Evolutionary conservation across 2,888 invertebrate genomes (phyloP).

Genomic region (Masnerella sp.): DNA sequence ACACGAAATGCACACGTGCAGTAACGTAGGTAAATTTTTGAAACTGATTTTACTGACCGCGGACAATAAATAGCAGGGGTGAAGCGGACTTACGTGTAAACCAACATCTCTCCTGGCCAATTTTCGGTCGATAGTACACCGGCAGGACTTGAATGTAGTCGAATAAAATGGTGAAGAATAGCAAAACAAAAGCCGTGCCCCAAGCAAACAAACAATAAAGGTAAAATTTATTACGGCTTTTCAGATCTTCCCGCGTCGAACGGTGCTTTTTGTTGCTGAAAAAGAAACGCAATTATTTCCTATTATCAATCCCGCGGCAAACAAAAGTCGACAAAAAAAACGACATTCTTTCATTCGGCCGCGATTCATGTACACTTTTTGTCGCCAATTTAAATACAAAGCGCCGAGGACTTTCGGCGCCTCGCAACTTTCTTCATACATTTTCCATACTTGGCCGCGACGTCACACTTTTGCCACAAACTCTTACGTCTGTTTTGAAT

Average conservation of each 20-base stretch:
- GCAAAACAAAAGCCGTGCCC: constrained; percentile 82
- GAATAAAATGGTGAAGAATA: constrained; percentile 79
- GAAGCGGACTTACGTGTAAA: constrained; percentile 80
- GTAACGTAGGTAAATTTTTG: constrained; percentile 3
- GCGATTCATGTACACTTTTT: constrained; percentile 38
- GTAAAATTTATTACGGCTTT: constrained; percentile 79
- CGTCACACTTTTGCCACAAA: constrained; percentile 15
- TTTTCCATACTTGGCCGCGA: constrained; percentile 24
- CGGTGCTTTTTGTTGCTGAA: constrained; percentile 24
- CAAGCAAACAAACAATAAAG: constrained; percentile 86
- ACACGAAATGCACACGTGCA: no score
- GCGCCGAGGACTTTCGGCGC: constrained; percentile 1
- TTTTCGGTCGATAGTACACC: constrained; percentile 80
- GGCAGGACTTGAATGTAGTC: constrained; percentile 80
- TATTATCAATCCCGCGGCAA: constrained; percentile 13
- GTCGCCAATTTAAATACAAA: constrained; percentile 33
- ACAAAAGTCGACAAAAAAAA: constrained; percentile 14
- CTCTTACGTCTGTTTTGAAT: constrained; percentile 19
- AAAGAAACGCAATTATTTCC: constrained; percentile 29
- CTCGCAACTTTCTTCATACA: constrained; percentile 43
- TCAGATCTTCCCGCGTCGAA: constrained; percentile 35
- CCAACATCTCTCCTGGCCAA: constrained; percentile 83
- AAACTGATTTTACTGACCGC: neutral
- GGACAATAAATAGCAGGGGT: constrained; percentile 3
- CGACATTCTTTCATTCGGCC: constrained; percentile 8